Evolutionary conservation across 2,113 vertebrate genomes (phyloP).

Genomic region (Lasiurus borealis): DNA sequence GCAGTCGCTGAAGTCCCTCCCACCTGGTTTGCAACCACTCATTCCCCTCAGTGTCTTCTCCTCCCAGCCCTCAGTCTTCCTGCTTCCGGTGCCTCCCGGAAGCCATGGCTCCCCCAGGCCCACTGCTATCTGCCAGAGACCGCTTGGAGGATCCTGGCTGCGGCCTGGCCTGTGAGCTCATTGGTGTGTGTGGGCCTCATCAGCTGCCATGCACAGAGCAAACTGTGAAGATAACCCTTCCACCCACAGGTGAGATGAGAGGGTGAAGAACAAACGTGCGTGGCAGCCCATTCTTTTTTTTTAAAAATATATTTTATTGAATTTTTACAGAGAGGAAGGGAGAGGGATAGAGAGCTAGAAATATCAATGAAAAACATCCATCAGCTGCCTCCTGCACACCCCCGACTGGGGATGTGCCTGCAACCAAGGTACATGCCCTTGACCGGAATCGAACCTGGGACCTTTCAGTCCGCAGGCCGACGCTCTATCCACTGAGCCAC

Average conservation of each 20-base stretch:
- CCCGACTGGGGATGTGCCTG: no score
- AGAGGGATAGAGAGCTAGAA: no score
- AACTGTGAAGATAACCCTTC: neutral
- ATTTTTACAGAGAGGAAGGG: no score
- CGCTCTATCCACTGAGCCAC: no score
- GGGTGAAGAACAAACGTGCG: neutral
- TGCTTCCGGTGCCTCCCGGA: neutral
- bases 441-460: no score
- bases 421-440: no score
- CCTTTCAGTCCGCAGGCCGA: no score
- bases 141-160: neutral
- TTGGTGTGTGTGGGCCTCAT: neutral
- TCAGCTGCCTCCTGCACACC: no score
- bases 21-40: neutral
- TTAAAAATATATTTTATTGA: no score
- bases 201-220: neutral
- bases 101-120: neutral
- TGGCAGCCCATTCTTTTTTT: no score
- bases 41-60: neutral
- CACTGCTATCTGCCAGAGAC: neutral
- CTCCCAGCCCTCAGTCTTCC: neutral
- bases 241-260: neutral
- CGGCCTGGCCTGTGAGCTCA: neutral
- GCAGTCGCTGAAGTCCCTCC: neutral
- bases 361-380: no score